Percentiles rank a stretch among this genome's conserved stretches.
phyloP scores from a whole-genome alignment of 2,113 vertebrate genomes.

The Saguinus imperator region DNA sequence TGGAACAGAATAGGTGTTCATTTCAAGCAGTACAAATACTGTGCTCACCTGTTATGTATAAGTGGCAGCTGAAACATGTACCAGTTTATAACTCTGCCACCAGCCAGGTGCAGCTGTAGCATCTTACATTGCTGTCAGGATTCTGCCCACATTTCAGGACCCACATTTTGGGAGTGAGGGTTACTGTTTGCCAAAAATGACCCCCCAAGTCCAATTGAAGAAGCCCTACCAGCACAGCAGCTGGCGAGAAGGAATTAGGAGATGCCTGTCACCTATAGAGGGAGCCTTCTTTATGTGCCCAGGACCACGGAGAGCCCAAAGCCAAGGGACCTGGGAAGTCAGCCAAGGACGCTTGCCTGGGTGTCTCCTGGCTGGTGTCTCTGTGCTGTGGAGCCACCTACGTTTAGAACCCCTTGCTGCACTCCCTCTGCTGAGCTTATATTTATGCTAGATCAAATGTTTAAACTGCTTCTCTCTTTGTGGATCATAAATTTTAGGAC shows the following conservation, averaged over 20 bases:
- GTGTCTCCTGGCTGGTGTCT: neutral
- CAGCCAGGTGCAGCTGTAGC: neutral
- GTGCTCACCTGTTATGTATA: neutral
- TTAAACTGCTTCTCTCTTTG: neutral
- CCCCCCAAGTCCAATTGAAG: neutral
- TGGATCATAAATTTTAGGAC: neutral
- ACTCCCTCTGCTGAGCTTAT: neutral
- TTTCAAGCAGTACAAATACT: neutral
- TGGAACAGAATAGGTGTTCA: neutral
- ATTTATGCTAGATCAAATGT: neutral
- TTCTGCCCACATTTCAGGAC: neutral
- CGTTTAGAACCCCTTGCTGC: neutral
- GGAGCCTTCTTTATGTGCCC: neutral
- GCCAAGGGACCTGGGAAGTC: neutral
- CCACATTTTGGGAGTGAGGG: neutral
- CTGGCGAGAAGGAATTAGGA: constrained; percentile 3
- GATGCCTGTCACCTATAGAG: neutral
- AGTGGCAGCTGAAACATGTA: neutral
- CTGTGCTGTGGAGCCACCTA: neutral
- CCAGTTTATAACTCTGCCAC: neutral
- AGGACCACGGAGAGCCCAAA: neutral
- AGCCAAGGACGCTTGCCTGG: neutral
- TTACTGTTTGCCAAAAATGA: neutral
- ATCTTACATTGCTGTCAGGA: neutral
- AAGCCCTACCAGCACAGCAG: neutral